Evolutionary conservation across 2,797 vertebrate genomes (phyloP), one percentile per base, ranked within the genome.

Genomic region (Pangasius macronema): DNA sequence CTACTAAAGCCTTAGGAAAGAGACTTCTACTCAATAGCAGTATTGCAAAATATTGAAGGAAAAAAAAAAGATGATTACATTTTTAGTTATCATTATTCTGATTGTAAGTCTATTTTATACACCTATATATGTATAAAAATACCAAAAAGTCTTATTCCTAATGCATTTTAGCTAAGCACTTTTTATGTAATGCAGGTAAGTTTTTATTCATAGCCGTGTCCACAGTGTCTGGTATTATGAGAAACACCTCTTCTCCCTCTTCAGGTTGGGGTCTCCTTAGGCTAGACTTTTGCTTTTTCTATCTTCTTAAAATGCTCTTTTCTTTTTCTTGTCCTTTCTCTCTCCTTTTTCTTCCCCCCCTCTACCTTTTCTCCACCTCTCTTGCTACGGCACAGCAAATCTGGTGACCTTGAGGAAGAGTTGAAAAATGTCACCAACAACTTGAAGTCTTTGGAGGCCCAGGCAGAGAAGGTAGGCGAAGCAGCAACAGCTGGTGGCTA

Each of bases 381-480:
- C 85, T 89, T 90, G 86, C 75, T 75, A 42, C 93, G 92, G 94
- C 93, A 93, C 96, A 99, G 98, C 97, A 99, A 99, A 98, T 99
- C 97, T 95, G 98, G 97, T 95, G 98, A 99, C 93, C 97, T 99
- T 95, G 98, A 99, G 93, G 98, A 99, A 92, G 98, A 99, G 93
- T 96, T 99, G 97, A 99, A 99, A 98, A 99, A 99, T 97, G 98
- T 99, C 96, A 98, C 98, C 97, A 99, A 99, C 97, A 99, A 98
- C 97, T 93, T 99, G 96, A 99, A 99, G 97, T 99, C 98, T 86
- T 93, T 99, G 96, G 98, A 99, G 91, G 98, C 98, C 88, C 98
- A 99, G 95, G 95, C 98, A 49, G 98, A 99, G 91, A 97, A 97
- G 97, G 97, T 97, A 97, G 93, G 94, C 55, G 1, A 67, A 83